Conservation (phyloP, 2,797 vertebrate genomes). For the Fringilla coelebs region DNA sequence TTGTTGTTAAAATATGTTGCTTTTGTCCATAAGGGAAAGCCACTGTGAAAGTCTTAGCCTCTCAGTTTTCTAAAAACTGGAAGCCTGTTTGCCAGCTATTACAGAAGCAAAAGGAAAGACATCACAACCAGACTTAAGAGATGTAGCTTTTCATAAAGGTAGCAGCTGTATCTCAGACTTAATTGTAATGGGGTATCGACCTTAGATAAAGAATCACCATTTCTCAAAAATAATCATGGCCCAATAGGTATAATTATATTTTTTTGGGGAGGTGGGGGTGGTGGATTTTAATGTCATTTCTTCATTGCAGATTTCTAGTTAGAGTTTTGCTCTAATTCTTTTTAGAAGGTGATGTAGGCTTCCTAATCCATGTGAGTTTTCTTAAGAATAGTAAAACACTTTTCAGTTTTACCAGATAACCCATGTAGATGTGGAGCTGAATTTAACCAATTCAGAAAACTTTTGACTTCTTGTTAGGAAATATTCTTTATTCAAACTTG, state of each 20-base stretch:
- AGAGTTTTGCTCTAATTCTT: constrained; percentile 1
- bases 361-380: not conserved
- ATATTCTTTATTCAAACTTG: not conserved
- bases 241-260: not conserved
- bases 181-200: not conserved
- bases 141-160: not conserved
- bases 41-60: not conserved
- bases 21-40: not conserved
- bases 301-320: not conserved
- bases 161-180: not conserved
- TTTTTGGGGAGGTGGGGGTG: not conserved
- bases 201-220: not conserved
- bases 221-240: not conserved
- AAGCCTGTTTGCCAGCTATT: not conserved
- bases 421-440: not conserved
- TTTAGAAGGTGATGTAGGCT: not conserved
- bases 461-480: not conserved
- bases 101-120: not conserved
- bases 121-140: not conserved
- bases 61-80: not conserved
- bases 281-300: not conserved
- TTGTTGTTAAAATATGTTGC: not conserved
- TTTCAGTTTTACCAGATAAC: not conserved
- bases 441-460: not conserved
- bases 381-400: not conserved